A percentile compares a stretch with the other conserved stretches of the same genome.
Conservation (phyloP, 2,797 vertebrate species). For the Rachycentron canadum region DNA sequence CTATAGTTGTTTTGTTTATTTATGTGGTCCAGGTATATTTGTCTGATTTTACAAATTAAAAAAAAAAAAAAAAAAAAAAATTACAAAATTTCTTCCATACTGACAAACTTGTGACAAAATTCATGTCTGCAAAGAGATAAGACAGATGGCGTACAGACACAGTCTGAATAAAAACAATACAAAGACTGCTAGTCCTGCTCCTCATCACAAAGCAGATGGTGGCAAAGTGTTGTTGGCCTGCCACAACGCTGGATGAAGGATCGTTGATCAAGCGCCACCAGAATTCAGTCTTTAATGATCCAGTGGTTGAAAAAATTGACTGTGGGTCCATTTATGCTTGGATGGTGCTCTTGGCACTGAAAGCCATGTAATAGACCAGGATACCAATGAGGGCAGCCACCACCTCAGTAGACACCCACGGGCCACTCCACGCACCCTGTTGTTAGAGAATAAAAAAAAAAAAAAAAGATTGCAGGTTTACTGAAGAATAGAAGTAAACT, state of each 20-base stretch:
- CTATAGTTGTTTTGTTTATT: constrained; percentile 20
- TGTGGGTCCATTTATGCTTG: constrained; percentile 82
- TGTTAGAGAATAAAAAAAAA: constrained; percentile 14
- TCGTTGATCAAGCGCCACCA: constrained; percentile 41
- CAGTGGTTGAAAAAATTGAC: constrained; percentile 42
- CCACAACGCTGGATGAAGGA: constrained; percentile 51
- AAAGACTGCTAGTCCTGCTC: constrained; percentile 64
- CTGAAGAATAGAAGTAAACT: background rate
- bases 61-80: too few species aligned
- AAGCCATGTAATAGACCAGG: constrained; percentile 91
- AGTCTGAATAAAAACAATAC: constrained; percentile 69
- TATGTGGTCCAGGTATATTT: constrained; percentile 49
- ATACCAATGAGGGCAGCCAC: constrained; percentile 90
- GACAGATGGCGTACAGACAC: constrained; percentile 65
- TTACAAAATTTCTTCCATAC: constrained; percentile 44
- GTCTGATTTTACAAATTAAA: constrained; percentile 44
- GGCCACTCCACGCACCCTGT: constrained; percentile 92
- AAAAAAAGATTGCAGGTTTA: background rate
- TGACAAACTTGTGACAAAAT: constrained; percentile 42
- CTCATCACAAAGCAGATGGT: constrained; percentile 41
- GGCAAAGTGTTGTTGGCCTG: constrained; percentile 32
- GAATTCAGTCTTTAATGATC: constrained; percentile 73
- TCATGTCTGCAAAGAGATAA: constrained; percentile 48
- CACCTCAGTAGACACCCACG: constrained; percentile 94
- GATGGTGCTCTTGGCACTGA: constrained; percentile 91